phyloP scores from a whole-genome alignment of 2,797 vertebrate species.

The Paratrypauchen microcephalus region DNA sequence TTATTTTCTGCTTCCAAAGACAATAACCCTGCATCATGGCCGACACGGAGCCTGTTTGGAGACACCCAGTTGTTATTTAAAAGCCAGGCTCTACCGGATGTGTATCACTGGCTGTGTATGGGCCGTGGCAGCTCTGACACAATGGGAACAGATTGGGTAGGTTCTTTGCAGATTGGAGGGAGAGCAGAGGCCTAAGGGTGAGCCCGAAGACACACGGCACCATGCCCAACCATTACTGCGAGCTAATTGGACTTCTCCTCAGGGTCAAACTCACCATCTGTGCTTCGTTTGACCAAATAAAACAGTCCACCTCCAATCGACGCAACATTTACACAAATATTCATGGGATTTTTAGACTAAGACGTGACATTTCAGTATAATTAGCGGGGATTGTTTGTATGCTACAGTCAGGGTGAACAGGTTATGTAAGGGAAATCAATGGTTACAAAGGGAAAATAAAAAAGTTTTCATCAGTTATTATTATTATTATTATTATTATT shows the following conservation, averaged over 20 bases:
- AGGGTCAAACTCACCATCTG: constrained; percentile 62
- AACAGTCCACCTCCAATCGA: constrained; percentile 23
- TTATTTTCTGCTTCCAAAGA: constrained; percentile 34
- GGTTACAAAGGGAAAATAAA: not conserved
- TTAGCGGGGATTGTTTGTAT: not conserved
- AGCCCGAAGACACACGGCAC: constrained; percentile 55
- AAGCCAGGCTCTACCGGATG: constrained; percentile 21
- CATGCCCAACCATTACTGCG: constrained; percentile 58
- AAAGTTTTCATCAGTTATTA: not conserved
- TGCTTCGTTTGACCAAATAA: constrained; percentile 33
- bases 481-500: no score
- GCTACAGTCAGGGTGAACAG: not conserved
- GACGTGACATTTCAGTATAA: constrained; percentile 1
- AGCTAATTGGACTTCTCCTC: constrained; percentile 73
- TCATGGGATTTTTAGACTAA: not conserved
- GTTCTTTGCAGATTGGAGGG: constrained; percentile 51
- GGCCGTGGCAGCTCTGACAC: constrained; percentile 59
- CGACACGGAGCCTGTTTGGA: constrained; percentile 16
- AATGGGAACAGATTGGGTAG: constrained; percentile 65
- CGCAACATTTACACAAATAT: constrained; percentile 41
- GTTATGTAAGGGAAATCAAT: not conserved
- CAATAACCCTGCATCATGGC: constrained; percentile 23
- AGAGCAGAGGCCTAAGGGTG: constrained; percentile 58
- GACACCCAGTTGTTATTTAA: constrained; percentile 43
- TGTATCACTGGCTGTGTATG: constrained; percentile 12